Conservation (phyloP, 2,888 invertebrate genomes). For the Lottia scabra region DNA sequence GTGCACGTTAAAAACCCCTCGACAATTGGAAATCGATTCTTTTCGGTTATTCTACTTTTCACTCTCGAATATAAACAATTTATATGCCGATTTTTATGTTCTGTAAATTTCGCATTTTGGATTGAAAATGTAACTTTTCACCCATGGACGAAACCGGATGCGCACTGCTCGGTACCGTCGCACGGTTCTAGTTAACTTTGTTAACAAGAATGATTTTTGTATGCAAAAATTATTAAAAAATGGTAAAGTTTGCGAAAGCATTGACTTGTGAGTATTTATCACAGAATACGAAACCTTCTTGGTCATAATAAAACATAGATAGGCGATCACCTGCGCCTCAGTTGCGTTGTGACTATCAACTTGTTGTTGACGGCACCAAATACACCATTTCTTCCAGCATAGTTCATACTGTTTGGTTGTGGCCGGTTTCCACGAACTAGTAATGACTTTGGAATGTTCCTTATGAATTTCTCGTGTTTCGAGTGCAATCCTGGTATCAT, state of each 20-base stretch:
- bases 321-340: constrained; percentile 18
- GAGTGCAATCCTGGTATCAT: constrained; percentile 22
- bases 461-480: constrained; percentile 12
- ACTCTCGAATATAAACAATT: too few species aligned
- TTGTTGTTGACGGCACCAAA: constrained; percentile 19
- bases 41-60: too few species aligned
- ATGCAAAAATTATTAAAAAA: not conserved
- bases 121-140: too few species aligned
- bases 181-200: too few species aligned
- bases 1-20: too few species aligned
- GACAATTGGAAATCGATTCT: too few species aligned
- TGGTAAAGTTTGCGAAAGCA: constrained; percentile 23
- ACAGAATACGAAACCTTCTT: constrained; percentile 19
- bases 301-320: constrained; percentile 18
- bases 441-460: constrained; percentile 13
- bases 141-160: too few species aligned
- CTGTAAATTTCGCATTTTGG: too few species aligned
- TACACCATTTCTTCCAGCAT: not conserved
- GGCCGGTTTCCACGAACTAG: constrained; percentile 12
- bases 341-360: constrained; percentile 19
- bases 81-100: too few species aligned
- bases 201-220: too few species aligned
- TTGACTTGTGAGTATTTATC: constrained; percentile 28
- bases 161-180: too few species aligned
- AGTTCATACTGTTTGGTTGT: not conserved